Base-by-base conservation (phyloP, 2,797 vertebrate genomes). In the Champsocephalus gunnari region DNA sequence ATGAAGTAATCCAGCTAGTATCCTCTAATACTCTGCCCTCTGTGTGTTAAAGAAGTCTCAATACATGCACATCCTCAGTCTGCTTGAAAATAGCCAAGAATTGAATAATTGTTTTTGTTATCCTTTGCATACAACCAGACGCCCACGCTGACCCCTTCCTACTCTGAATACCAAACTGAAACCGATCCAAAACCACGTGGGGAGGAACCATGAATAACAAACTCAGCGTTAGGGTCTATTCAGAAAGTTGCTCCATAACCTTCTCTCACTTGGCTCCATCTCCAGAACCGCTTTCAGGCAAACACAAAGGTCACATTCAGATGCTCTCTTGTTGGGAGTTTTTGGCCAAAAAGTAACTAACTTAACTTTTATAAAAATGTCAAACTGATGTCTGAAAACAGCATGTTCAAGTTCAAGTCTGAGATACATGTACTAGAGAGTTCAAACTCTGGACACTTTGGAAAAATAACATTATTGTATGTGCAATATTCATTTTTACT, bases 81-180 rank as follows among this genome's bases (percentile, higher is more conserved):
- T 62, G 49, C 64, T 9, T 53, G n/a, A 56, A 56, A 54, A 17
- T 2, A 47, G 6, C 19, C 50, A 21, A 53, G 2, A 57, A 53
- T 9, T 51, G 9, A 71, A 24, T 24, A 2, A 51, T 13, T 12
- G 16, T 48, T 13, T 41, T 44, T 21, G 57, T 63, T 10, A 14
- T 71, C 50, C 47, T n/a, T 19, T 53, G 65, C 68, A 21, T 6
- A 57, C 48, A 70, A 54, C 34, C 43, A 14, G 70, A 64, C 75
- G 34, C 79, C 73, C 71, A 79, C 67, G n/a, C 66, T 80, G 75
- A 83, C 84, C 80, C 69, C 57, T 34, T 80, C 74, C 68, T 32
- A 70, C 70, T 81, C 82, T 75, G 77, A 81, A 86, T 81, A 79
- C 78, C 79, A 86, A 87, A 84, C 80, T 68, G 69, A 84, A 84